Evolutionary conservation across 1,140 invertebrate species (phyloP).

Genomic region (Bombus superbus): DNA sequence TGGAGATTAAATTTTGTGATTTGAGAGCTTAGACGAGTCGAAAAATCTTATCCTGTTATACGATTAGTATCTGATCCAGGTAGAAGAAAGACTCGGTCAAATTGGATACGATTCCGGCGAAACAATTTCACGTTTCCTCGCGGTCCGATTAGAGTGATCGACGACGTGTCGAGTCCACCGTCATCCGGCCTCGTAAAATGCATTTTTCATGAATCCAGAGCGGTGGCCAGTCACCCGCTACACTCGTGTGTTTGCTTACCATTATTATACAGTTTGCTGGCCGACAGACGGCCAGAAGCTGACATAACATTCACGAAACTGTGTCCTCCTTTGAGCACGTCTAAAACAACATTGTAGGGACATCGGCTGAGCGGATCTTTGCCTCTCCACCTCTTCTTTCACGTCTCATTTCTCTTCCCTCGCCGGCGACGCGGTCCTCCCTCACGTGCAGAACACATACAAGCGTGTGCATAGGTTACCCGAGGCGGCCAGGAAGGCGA

Average conservation of each 20-base stretch:
- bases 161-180: constrained; percentile 42
- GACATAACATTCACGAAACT: constrained; percentile 60
- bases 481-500: background rate
- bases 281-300: constrained; percentile 24
- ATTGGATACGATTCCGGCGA: background rate
- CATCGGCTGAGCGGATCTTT: constrained; percentile 41
- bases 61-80: too few relatives aligned
- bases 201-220: constrained; percentile 50
- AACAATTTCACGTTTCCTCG: constrained; percentile 49
- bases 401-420: constrained; percentile 55
- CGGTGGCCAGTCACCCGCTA: constrained; percentile 12
- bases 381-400: constrained; percentile 50
- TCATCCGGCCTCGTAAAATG: constrained; percentile 24
- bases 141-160: constrained; percentile 49
- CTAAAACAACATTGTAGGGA: constrained; percentile 61
- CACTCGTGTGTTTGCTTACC: constrained; percentile 62
- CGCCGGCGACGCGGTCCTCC: background rate
- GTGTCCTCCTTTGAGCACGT: constrained; percentile 58
- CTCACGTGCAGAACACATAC: constrained; percentile 5
- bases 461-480: background rate
- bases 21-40: too few relatives aligned
- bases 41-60: too few relatives aligned
- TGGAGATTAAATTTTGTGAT: too few relatives aligned
- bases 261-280: constrained; percentile 63
- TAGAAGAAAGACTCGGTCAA: background rate